Conservation (phyloP, 2,888 invertebrate genomes). For the Tenthredo scrophulariae region DNA sequence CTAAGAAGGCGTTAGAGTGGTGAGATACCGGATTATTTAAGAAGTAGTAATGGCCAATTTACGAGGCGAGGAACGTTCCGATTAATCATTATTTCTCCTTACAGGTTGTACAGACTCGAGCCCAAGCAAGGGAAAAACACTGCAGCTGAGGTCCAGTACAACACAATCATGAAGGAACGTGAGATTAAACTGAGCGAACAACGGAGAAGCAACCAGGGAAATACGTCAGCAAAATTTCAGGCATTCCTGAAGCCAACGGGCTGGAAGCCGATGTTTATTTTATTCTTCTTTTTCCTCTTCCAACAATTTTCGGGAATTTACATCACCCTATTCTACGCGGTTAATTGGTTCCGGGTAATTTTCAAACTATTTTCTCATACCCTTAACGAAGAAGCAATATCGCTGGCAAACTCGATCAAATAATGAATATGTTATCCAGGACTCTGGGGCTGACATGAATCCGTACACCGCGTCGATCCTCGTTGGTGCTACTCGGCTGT, state of each 20-base stretch:
- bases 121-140: constrained; percentile 65
- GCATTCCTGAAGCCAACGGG: constrained; percentile 81
- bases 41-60: not conserved
- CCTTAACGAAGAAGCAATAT: not conserved
- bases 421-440: constrained; percentile 69
- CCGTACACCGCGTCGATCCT: constrained; percentile 81
- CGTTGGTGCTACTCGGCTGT: constrained; percentile 80
- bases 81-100: not conserved
- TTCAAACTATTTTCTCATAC: not conserved
- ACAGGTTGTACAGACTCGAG: constrained; percentile 71
- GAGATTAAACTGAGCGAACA: constrained; percentile 78
- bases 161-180: constrained; percentile 80
- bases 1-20: constrained; percentile 80
- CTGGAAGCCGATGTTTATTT: constrained; percentile 81
- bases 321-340: constrained; percentile 82
- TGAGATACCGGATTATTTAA: constrained; percentile 59
- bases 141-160: constrained; percentile 80
- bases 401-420: not conserved
- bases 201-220: constrained; percentile 74
- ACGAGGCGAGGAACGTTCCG: too few relatives aligned
- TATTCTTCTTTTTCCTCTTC: constrained; percentile 81
- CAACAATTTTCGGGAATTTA: constrained; percentile 84
- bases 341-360: constrained; percentile 81
- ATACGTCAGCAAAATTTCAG: constrained; percentile 73
- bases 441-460: constrained; percentile 79